Evolutionary conservation across 2,113 vertebrate genomes (phyloP).

Genomic region (Puffinus mauretanicus): DNA sequence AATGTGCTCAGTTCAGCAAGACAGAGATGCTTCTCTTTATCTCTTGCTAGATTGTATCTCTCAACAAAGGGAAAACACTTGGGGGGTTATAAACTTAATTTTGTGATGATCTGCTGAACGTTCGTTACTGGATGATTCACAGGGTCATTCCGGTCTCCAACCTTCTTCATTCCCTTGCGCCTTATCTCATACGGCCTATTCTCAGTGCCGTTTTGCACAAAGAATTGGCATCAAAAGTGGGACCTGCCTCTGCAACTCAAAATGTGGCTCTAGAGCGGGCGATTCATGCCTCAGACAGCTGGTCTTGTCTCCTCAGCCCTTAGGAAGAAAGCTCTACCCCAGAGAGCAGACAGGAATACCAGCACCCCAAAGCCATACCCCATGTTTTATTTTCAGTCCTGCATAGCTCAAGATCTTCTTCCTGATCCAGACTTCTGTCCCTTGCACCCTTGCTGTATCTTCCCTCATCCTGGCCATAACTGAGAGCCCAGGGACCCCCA

Average conservation of each 20-base stretch:
- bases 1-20: neutral
- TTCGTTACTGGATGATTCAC: neutral
- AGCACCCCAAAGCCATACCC: neutral
- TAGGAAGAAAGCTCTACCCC: neutral
- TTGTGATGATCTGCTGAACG: neutral
- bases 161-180: neutral
- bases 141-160: neutral
- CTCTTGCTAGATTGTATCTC: neutral
- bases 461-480: neutral
- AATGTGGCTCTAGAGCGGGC: neutral
- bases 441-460: neutral
- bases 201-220: neutral
- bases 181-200: neutral
- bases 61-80: neutral
- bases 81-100: neutral
- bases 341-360: neutral
- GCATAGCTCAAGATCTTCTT: neutral
- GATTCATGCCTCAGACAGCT: slow-evolving; percentile 22
- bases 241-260: neutral
- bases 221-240: neutral
- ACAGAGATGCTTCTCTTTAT: neutral
- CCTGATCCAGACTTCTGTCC: neutral
- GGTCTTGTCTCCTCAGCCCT: neutral
- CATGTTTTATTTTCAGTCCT: neutral
- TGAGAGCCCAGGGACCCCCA: neutral